phyloP scores from a whole-genome alignment of 2,888 invertebrate genomes.

The Rhingia rostrata region DNA sequence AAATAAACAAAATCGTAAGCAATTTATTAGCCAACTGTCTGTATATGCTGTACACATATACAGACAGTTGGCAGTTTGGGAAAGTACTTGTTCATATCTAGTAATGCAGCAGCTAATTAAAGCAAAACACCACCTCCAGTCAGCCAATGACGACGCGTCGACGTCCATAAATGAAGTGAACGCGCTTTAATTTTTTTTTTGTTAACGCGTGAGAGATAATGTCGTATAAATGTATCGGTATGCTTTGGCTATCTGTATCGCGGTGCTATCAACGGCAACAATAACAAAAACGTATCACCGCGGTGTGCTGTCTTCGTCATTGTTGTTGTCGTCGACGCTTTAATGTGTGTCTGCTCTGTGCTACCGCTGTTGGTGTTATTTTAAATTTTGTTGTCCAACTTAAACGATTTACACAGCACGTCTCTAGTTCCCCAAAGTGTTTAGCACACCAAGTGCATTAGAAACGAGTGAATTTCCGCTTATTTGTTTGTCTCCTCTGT shows the following conservation, averaged over 20 bases:
- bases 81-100: constrained; percentile 32
- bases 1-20: constrained; percentile 7
- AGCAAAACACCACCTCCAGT: constrained; percentile 24
- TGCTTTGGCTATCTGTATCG: constrained; percentile 36
- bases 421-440: constrained; percentile 43
- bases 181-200: constrained; percentile 69
- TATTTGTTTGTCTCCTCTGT: neutral
- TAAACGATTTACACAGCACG: constrained; percentile 65
- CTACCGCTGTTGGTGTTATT: constrained; percentile 61
- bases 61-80: too few species aligned
- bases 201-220: constrained; percentile 67
- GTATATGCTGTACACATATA: neutral
- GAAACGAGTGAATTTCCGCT: constrained; percentile 1
- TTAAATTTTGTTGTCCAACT: constrained; percentile 69
- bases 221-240: constrained; percentile 56
- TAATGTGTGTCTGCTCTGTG: constrained; percentile 51
- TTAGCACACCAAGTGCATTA: constrained; percentile 38
- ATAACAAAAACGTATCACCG: constrained; percentile 37
- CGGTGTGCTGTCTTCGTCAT: constrained; percentile 30
- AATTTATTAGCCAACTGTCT: constrained; percentile 16
- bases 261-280: constrained; percentile 66
- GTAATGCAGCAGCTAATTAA: constrained; percentile 47
- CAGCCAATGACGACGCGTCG: constrained; percentile 43
- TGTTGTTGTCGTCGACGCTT: constrained; percentile 21
- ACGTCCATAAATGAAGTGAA: constrained; percentile 53